Evolutionary conservation across 2,113 vertebrate species (phyloP).

Genomic region (cat (Felis catus)): F.catus_Fca126_mat1.0 CM031413.1:87340001-87340500

Average conservation of each 20-base stretch:
- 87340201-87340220: neutral
- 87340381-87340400: neutral
- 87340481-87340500: neutral
- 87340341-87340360: neutral
- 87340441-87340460: slow-evolving; percentile 13
- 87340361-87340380: neutral
- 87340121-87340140: neutral
- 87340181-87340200: neutral
- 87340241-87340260: neutral
- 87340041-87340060: neutral
- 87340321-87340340: neutral
- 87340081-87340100: neutral
- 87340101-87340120: neutral
- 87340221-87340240: neutral
- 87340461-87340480: neutral
- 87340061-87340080: neutral
- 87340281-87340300: neutral
- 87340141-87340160: neutral
- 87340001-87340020: neutral
- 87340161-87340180: neutral
- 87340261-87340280: neutral
- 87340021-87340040: neutral
- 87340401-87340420: neutral
- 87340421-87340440: neutral
- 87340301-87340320: neutral